A percentile compares a stretch with the other conserved stretches of the same genome.
These are phyloP conservation scores for Synanthedon vespiformis DNA, from an alignment of 2,888 invertebrate genomes.

Conservation along the genomic window DNA sequence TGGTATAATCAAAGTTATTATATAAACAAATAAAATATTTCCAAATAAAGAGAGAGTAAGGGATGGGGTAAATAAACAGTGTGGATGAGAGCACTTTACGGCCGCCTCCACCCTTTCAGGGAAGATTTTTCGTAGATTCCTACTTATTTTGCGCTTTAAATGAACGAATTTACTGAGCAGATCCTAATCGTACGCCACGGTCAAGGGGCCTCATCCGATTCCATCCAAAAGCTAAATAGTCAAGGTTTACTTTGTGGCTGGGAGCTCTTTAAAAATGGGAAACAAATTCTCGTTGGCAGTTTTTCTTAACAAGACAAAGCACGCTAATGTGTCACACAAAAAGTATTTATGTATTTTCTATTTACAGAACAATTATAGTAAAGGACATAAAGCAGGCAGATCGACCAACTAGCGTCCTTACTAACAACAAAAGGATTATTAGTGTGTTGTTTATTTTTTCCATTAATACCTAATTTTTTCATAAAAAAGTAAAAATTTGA, in stretches of 20 bases:
- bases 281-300: slow-evolving; percentile 14
- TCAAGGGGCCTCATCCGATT: slow-evolving; percentile 49
- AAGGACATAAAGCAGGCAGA: too few relatives aligned
- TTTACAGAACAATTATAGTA: too few relatives aligned
- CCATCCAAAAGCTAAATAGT: slow-evolving; percentile 45
- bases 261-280: slow-evolving; percentile 40
- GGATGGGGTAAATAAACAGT: not conserved
- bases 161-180: slow-evolving; percentile 45
- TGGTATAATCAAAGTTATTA: too few relatives aligned
- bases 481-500: too few relatives aligned
- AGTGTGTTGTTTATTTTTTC: too few relatives aligned
- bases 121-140: slow-evolving; percentile 29
- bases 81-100: not conserved
- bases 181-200: slow-evolving; percentile 50
- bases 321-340: not conserved
- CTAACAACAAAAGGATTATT: too few relatives aligned
- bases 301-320: slow-evolving; percentile 6
- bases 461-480: too few relatives aligned
- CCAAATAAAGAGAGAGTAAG: not conserved
- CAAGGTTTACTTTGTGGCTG: slow-evolving; percentile 49
- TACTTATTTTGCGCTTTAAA: slow-evolving; percentile 49
- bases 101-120: not conserved
- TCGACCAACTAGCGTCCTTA: too few relatives aligned
- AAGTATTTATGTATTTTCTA: not conserved
- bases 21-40: too few relatives aligned